Conservation (phyloP, 2,888 invertebrate species). For the Micoletzkya japonica region DNA sequence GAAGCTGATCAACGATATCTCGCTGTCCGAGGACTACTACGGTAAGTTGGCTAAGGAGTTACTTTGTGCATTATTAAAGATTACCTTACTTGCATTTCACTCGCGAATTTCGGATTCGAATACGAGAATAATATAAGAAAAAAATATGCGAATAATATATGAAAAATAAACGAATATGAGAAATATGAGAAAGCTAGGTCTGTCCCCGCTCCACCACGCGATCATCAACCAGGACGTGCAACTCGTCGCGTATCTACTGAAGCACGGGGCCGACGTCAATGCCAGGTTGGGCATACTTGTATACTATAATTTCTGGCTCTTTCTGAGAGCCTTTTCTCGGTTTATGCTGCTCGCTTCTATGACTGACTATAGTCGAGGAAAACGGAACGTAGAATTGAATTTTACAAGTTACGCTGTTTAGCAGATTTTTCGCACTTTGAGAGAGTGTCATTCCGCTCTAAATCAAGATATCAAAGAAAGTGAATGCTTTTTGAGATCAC, state of each 20-base stretch:
- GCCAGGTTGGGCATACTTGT: conserved; percentile 32
- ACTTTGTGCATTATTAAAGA: neutral
- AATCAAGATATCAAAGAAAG: too few species aligned
- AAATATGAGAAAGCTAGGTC: too few species aligned
- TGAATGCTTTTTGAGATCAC: too few species aligned
- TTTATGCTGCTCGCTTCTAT: neutral
- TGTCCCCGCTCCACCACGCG: conserved; percentile 80
- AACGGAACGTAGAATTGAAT: too few species aligned
- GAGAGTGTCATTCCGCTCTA: too few species aligned
- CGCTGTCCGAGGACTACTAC: conserved; percentile 94
- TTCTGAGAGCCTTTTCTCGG: neutral
- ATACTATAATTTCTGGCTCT: neutral
- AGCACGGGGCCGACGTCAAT: conserved; percentile 86
- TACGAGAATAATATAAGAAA: too few species aligned
- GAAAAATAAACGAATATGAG: neutral
- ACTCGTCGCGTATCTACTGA: conserved; percentile 91
- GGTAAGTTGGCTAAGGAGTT: conserved; percentile 71
- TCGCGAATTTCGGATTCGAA: neutral
- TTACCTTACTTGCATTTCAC: neutral
- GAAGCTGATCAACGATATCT: conserved; percentile 90
- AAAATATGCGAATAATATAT: too few species aligned
- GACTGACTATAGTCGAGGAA: too few species aligned
- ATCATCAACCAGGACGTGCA: conserved; percentile 97
- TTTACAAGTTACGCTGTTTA: too few species aligned
- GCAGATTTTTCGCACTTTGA: too few species aligned